phyloP scores from a whole-genome alignment of 2,113 vertebrate species.

The Rana temporaria region DNA sequence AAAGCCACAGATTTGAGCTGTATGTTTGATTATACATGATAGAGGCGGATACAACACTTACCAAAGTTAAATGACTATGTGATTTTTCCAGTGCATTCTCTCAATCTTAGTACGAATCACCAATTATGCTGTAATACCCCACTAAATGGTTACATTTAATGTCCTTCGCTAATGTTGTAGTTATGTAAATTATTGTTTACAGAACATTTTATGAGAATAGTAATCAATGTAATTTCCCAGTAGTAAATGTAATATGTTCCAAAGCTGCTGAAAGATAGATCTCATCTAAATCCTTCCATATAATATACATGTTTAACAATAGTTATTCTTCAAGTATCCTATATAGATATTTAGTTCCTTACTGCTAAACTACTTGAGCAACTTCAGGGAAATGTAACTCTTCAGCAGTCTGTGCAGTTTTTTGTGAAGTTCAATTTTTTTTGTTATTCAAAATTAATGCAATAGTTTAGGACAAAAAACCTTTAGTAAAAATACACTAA shows the following conservation, averaged over 20 bases:
- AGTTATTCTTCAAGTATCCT: no score
- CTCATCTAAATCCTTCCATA: no score
- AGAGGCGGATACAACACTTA: constrained; percentile 13
- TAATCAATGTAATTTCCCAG: neutral
- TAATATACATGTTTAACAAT: no score
- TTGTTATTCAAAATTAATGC: no score
- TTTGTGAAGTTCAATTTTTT: no score
- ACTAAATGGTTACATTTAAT: constrained; percentile 32
- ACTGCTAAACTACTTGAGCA: no score
- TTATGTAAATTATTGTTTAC: constrained; percentile 27
- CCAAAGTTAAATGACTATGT: constrained; percentile 25
- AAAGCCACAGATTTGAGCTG: constrained; percentile 2
- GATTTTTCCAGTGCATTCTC: constrained; percentile 19
- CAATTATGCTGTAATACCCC: constrained; percentile 35
- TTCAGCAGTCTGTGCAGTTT: no score
- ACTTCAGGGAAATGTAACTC: no score
- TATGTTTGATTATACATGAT: constrained; percentile 8
- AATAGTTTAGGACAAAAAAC: no score
- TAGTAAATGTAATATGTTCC: neutral
- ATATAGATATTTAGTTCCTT: no score
- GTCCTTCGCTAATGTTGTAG: constrained; percentile 7
- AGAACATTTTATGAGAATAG: neutral
- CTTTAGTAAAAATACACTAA: no score
- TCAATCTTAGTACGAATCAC: constrained; percentile 15
- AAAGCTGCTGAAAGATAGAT: neutral